Base-by-base conservation (phyloP, 2,797 vertebrate species). In the Chloroceryle amazona region DNA sequence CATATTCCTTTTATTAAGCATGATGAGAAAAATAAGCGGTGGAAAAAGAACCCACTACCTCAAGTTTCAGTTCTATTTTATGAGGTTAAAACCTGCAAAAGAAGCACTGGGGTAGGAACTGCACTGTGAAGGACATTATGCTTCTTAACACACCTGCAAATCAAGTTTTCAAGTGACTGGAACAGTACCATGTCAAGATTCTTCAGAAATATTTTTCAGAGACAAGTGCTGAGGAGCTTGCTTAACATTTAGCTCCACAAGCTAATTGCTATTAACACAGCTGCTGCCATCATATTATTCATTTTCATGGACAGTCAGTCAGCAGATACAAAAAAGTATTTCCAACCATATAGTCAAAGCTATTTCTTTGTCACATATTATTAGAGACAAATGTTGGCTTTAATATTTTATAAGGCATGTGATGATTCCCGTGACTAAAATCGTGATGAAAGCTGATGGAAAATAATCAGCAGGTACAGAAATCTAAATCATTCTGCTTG, bases 401-500 rank as follows among this genome's bases (percentile, higher is more conserved):
- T 78, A 74, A 76, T 80, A 85, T 82, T 89, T 93, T 51, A 79
- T 71, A 83, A 65, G 29, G 25, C 5, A 0, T 68, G n/a, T 52
- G 46, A 76, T 1, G 37, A 86, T 85, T 78, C 22, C 49, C 58
- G 65, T 78, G 81, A 74, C 68, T 86, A 65, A 81, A 92, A 67
- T 3, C 82, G 37, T 68, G 68, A 81, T 81, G 63, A 91, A 90
- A 91, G 37, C 33, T 73, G 63, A 60, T 26, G 41, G 72, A 72
- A 91, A 96, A 92, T 81, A 85, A 93, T 88, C 65, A 75, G 35
- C 31, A 83, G n/a, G 57, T 89, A 46, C 33, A 62, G 68, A 89
- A 91, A 14, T 33, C 33, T 92, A 90, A 91, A 68, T 65, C 29
- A 75, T 81, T 86, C 42, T 75, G 19, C 81, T 88, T 93, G 37